Evolutionary conservation across 1,140 invertebrate genomes (phyloP), one percentile per base, ranked within the genome.

Genomic region (Caenorhabditis inopinata): DNA sequence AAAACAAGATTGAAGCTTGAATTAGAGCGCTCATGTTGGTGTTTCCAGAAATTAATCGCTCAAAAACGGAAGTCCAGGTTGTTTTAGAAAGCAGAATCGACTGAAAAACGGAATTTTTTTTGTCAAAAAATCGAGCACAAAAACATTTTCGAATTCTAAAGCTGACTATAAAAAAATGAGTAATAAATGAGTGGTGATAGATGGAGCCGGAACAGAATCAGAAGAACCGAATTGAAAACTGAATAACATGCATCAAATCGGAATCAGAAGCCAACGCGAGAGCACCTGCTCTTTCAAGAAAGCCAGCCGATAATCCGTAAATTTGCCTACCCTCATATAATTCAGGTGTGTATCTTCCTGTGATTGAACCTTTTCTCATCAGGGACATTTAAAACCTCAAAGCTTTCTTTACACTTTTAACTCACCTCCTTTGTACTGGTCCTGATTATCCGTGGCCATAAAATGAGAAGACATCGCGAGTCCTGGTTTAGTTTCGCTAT

Each of bases 351-450:
- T 68, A 68, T 38, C 58, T 12, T 38, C 32, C 4, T 68, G 35
- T 68, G 29, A 68, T 32, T 68, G 5, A 58, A 32, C 27, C 7
- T 16, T 3, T 32, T 18, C 25, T 42, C 5, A 42, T 42, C 38
- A 7, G 14, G 38, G 38, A 42, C 38, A 14, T 42, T 14, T 42
- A 5, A 42, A 42, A 14, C 5, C 38, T n/a, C n/a, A n/a, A 29
- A 12, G 6, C 27, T 32, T 14, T 32, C 35, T 68, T 68, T 42
- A 5, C 38, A 5, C 14, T 42, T 42, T 42, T 14, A 38, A 68
- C 58, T 68, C 58, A 68, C 58, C n/a, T 68, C 58, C 58, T 68
- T 68, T 68, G 58, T 68, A 68, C 27, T 68, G 58, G 58, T 68
- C 58, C 58, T 68, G 58, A 68, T 68, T 68, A 68, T 68, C 58